A percentile compares a stretch with the other conserved stretches of the same genome.
Conservation (phyloP, 2,113 vertebrate species). For the Pollimyrus isidori region DNA sequence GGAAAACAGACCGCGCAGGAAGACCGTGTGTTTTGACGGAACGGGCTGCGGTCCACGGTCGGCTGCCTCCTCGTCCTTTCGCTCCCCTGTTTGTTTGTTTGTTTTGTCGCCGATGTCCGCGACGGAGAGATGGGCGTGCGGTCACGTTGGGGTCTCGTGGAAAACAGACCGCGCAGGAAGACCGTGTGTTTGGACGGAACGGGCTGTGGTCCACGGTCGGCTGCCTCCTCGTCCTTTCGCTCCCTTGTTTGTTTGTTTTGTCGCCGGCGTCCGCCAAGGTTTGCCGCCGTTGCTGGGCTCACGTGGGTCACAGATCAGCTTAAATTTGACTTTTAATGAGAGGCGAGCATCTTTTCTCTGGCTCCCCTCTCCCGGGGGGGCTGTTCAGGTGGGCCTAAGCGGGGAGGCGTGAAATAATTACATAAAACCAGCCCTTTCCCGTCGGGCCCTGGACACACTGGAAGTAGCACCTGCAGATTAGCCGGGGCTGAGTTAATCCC, state of each 20-base stretch:
- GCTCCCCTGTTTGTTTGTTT: background rate
- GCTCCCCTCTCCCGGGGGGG: background rate
- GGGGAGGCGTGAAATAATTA: background rate
- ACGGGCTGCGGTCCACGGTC: background rate
- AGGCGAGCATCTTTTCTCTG: background rate
- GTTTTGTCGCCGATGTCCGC: background rate
- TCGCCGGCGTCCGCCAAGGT: background rate
- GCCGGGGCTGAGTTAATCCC: conserved; percentile 1
- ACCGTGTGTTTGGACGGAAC: too few relatives aligned
- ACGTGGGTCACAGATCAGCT: background rate
- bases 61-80: background rate
- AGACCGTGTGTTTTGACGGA: background rate
- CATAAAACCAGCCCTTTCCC: background rate
- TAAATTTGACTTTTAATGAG: background rate
- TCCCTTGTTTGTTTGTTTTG: background rate
- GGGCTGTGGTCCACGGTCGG: background rate
- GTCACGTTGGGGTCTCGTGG: too few relatives aligned
- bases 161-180: background rate
- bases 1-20: background rate
- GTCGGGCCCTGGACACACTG: background rate
- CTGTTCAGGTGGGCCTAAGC: background rate
- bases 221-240: background rate
- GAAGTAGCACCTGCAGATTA: background rate
- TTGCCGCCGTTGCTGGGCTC: background rate
- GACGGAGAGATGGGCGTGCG: background rate